These are phyloP conservation scores for Dicentrarchus labrax DNA, from an alignment of 2,113 vertebrate genomes.

Conservation along the genomic window DNA sequence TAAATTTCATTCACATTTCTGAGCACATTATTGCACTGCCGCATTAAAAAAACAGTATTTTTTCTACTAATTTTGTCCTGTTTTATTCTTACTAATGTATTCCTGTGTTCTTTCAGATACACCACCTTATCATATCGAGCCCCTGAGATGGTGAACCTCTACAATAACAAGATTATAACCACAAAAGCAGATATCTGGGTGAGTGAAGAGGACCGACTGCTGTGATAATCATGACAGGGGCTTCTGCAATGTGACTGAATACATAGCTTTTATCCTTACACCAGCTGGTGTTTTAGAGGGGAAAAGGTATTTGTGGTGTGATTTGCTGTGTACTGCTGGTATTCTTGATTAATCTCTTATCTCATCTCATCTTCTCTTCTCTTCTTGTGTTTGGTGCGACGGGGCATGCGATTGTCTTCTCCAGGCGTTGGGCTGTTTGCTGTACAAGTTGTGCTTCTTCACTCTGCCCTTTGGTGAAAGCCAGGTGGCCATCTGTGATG, in stretches of 20 bases:
- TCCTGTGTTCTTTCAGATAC: constrained; percentile 85
- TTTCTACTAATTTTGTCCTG: background rate
- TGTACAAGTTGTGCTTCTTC: constrained; percentile 99
- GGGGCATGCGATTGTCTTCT: constrained; percentile 50
- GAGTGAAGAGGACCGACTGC: constrained; percentile 61
- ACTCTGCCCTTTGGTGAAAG: constrained; percentile 99
- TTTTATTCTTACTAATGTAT: background rate
- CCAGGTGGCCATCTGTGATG: constrained; percentile 99
- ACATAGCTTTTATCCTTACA: background rate
- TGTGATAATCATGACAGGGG: background rate
- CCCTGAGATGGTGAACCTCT: constrained; percentile 99
- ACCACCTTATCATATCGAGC: constrained; percentile 97
- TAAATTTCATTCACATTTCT: background rate
- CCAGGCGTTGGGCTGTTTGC: constrained; percentile 96
- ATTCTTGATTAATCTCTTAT: constrained; percentile 6
- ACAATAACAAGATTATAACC: constrained; percentile 97
- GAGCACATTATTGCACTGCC: background rate
- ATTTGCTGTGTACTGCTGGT: constrained; percentile 24
- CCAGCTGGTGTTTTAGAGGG: constrained; percentile 18
- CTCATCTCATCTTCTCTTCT: background rate
- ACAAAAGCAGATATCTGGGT: constrained; percentile 99
- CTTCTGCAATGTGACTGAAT: background rate
- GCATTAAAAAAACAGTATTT: background rate
- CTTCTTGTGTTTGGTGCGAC: constrained; percentile 33
- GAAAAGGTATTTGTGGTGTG: background rate